Base-by-base conservation (phyloP, 2,888 invertebrate species). In the Pachymerium ferrugineum region DNA sequence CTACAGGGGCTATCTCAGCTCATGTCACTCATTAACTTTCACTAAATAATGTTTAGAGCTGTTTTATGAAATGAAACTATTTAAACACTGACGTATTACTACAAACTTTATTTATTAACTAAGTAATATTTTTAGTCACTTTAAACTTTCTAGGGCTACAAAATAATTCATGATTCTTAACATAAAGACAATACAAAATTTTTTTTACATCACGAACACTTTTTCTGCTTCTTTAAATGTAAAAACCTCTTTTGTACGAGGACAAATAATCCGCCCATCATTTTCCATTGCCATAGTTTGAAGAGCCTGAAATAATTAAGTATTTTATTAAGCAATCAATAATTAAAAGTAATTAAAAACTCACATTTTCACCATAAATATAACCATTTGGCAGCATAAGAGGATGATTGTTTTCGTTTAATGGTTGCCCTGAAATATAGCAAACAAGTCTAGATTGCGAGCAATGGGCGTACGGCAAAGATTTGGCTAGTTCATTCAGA, bases 351-450 rank as follows among this genome's bases (percentile, higher is more conserved):
- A 30, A 70, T 19, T 3, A n/a, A 16, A 3, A 5, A 31, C 67
- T 83, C 79, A 92, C 92, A 87, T 92, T 88, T 84, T 94, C 93
- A 10, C 95, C 95, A 81, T 96, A 98, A 75, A 99, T 96, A 84
- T 94, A 92, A 74, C 98, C 98, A 85, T 98, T 98, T 76, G 99
- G 99, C 84, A 99, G 87, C 90, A 97, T 95, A 91, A 98, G 93
- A 12, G 97, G 97, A 79, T 94, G 94, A 85, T 98, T 97, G 84
- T 98, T 92, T 82, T 98, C 97, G 85, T 99, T 97, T 80, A 99
- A 87, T 70, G 95, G 91, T 79, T 91, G 87, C 30, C 94, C 93
- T 76, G 93, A 92, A 79, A 97, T 90, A 81, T 88, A 86, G 83
- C 98, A 99, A 80, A 97, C 92, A 73, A 97, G 88, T 73, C 95